Conservation (phyloP, 2,797 vertebrate species). For the Astyanax mexicanus region DNA sequence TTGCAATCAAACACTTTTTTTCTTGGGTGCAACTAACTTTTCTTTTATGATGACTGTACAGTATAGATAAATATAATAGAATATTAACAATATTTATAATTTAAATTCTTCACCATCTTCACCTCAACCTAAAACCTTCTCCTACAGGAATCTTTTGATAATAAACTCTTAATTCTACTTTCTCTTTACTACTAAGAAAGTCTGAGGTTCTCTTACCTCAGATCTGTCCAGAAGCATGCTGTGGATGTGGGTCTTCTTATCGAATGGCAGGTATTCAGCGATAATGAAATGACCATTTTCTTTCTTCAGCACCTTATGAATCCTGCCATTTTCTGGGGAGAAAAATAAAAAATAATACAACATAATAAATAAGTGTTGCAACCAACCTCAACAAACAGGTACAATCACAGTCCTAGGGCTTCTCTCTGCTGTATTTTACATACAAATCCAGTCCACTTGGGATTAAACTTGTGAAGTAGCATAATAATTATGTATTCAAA, state of each 20-base stretch:
- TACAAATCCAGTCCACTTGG: too few relatives aligned
- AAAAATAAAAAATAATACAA: background rate
- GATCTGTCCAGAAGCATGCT: constrained; percentile 54
- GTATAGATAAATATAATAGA: too few relatives aligned
- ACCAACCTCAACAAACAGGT: background rate
- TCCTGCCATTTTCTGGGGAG: constrained; percentile 62
- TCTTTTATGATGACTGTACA: too few relatives aligned
- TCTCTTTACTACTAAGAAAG: background rate
- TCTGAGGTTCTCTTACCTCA: constrained; percentile 66
- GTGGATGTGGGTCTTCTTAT: background rate
- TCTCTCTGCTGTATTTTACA: background rate
- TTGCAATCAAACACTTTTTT: too few relatives aligned
- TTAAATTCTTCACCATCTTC: too few relatives aligned
- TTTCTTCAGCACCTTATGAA: constrained; percentile 73
- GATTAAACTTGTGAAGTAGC: too few relatives aligned
- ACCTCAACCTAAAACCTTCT: background rate
- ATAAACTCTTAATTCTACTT: too few relatives aligned
- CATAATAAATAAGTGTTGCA: background rate
- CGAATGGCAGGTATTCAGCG: constrained; percentile 68
- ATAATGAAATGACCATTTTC: constrained; percentile 56
- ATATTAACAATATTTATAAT: too few relatives aligned
- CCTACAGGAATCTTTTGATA: too few relatives aligned
- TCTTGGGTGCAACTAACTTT: too few relatives aligned
- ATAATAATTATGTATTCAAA: too few relatives aligned
- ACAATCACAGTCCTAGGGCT: too few relatives aligned